These are phyloP conservation scores for Thecocarcelia acutangulata DNA, from an alignment of 2,888 invertebrate species.

Conservation along the genomic window DNA sequence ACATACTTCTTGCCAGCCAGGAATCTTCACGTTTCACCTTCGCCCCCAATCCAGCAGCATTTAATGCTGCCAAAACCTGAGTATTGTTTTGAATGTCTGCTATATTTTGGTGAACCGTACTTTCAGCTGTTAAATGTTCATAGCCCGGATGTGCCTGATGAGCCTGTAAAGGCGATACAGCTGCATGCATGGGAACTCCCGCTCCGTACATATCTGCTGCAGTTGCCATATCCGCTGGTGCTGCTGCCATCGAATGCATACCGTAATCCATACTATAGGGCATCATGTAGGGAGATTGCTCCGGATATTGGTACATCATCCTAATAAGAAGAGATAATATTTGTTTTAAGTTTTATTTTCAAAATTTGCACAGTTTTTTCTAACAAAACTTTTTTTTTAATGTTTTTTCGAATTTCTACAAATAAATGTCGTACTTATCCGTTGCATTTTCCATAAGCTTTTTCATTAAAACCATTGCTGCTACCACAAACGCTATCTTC, in stretches of 20 bases:
- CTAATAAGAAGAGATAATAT: constrained; percentile 68
- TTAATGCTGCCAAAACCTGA: constrained; percentile 77
- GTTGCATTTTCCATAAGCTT: constrained; percentile 84
- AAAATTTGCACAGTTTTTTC: background rate
- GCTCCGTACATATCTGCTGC: constrained; percentile 78
- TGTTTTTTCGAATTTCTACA: no score
- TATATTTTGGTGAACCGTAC: constrained; percentile 78
- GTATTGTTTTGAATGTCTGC: constrained; percentile 79
- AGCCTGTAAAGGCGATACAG: constrained; percentile 61
- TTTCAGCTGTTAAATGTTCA: constrained; percentile 77
- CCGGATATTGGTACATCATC: constrained; percentile 80
- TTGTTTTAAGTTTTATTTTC: background rate
- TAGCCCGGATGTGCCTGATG: constrained; percentile 74
- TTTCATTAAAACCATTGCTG: constrained; percentile 84
- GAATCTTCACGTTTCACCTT: constrained; percentile 81
- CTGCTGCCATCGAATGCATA: constrained; percentile 74
- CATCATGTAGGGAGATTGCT: constrained; percentile 80
- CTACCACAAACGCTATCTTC: constrained; percentile 86
- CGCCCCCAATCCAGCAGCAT: constrained; percentile 76
- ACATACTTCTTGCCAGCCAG: constrained; percentile 79
- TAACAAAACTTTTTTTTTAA: background rate
- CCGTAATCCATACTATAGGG: constrained; percentile 81
- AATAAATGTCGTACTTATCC: constrained; percentile 77
- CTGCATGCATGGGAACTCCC: constrained; percentile 77
- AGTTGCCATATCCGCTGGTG: constrained; percentile 75